These are phyloP conservation scores for Pseudomyrmex cubaensis DNA, from an alignment of 1,140 invertebrate species.

Conservation along the genomic window DNA sequence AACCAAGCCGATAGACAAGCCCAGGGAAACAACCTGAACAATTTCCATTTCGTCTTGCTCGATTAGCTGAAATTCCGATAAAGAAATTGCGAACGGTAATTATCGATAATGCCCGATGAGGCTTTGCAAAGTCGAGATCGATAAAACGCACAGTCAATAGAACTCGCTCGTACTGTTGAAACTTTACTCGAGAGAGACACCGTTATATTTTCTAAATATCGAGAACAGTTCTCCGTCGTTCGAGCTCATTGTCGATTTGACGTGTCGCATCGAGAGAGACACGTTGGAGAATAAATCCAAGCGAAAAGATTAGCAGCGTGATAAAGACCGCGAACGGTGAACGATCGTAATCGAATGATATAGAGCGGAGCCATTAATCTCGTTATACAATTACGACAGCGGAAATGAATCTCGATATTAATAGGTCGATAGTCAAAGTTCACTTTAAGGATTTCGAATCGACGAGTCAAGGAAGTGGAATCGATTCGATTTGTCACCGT, in stretches of 20 bases:
- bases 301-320: constrained; percentile 5
- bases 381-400: constrained; percentile 31
- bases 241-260: constrained; percentile 8
- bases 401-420: constrained; percentile 36
- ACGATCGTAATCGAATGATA: constrained; percentile 27
- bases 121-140: background rate
- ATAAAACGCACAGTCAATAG: constrained; percentile 20
- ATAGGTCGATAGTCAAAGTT: background rate
- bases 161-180: background rate
- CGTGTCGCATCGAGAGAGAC: constrained; percentile 1
- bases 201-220: constrained; percentile 27
- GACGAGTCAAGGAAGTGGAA: constrained; percentile 5
- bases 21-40: background rate
- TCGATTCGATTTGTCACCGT: constrained; percentile 25
- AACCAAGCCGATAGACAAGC: constrained; percentile 76
- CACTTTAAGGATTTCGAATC: constrained; percentile 16
- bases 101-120: constrained; percentile 15
- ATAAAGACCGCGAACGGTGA: constrained; percentile 14
- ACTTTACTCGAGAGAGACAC: background rate
- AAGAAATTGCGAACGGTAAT: constrained; percentile 9
- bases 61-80: background rate
- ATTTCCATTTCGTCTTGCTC: background rate
- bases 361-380: constrained; percentile 29
- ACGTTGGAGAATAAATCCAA: constrained; percentile 19
- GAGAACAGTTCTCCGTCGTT: background rate